Evolutionary conservation across 2,797 vertebrate species (phyloP), one percentile per base, ranked within the genome.

Genomic region (Enteromius fasciolatus): DNA sequence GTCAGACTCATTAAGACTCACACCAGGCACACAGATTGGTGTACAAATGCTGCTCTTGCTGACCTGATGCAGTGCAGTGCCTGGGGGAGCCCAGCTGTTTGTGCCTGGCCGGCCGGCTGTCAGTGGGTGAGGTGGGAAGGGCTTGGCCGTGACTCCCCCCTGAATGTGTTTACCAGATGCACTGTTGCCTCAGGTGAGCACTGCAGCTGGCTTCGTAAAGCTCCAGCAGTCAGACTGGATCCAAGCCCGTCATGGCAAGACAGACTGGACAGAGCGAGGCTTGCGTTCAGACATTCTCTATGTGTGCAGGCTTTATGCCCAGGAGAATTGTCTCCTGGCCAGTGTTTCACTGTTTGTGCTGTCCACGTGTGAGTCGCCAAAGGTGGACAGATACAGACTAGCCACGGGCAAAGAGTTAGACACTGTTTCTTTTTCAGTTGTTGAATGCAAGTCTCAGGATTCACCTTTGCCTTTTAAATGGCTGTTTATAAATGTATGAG

Each of bases 141-240:
- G 78, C 85, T 77, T 81, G 87, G 85, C 85, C 78, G 48, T 80
- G 79, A 84, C 81, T 89, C 89, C 89, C 86, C 39, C 69, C 67
- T 4, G 66, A 85, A 85, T 89, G 83, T 90, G 89, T 92, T 92
- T 88, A 91, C 91, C 92, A 92, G 91, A 91, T 93, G 92, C 88
- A 90, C 81, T 74, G 25, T 84, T 90, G 90, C 93, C 92, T 90
- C 87, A 90, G 91, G 92, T 92, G 89, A 87, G 80, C 41, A 5
- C 70, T 86, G 68, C 92, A 92, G 86, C 91, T 94, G 93, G 91
- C 89, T 90, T 70, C 78, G 83, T 46, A 46, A 5, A 85, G 78
- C 84, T 88, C 86, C 86, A 90, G 87, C 81, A 88, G 88, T 84
- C 86, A 44, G 52, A 36, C 84, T 90, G 90, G 92, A 89, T 54